These are phyloP conservation scores for Drosophila emarginata DNA, from an alignment of 2,888 invertebrate genomes.

Conservation along the genomic window DNA sequence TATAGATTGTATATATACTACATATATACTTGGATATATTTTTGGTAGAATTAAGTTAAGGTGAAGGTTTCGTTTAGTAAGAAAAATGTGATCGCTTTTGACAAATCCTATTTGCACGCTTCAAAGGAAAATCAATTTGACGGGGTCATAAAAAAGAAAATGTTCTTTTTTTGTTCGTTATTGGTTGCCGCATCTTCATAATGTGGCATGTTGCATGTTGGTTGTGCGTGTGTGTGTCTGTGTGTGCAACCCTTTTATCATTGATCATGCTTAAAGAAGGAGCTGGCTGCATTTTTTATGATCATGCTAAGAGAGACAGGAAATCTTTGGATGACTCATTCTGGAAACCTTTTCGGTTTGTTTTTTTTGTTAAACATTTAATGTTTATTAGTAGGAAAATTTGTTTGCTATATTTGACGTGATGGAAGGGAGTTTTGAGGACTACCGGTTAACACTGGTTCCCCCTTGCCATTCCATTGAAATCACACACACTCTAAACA, in stretches of 20 bases:
- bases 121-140: slow-evolving; percentile 67
- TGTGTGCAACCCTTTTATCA: slow-evolving; percentile 59
- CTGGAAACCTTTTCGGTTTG: slow-evolving; percentile 33
- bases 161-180: slow-evolving; percentile 5
- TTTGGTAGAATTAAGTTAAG: slow-evolving; percentile 19
- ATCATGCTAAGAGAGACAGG: slow-evolving; percentile 63
- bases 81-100: slow-evolving; percentile 60
- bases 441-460: slow-evolving; percentile 23
- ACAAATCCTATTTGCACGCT: slow-evolving; percentile 76
- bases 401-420: slow-evolving; percentile 42
- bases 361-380: slow-evolving; percentile 41
- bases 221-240: slow-evolving; percentile 1
- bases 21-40: background rate
- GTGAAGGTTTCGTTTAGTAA: slow-evolving; percentile 37
- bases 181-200: slow-evolving; percentile 42
- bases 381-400: slow-evolving; percentile 74
- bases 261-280: slow-evolving; percentile 64
- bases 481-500: slow-evolving; percentile 51
- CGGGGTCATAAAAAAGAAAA: slow-evolving; percentile 43
- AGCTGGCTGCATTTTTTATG: slow-evolving; percentile 52
- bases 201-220: slow-evolving; percentile 21
- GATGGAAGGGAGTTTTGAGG: too few species aligned
- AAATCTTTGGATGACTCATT: slow-evolving; percentile 31
- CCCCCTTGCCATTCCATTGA: slow-evolving; percentile 43
- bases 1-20: background rate